Evolutionary conservation across 2,113 vertebrate genomes (phyloP), one percentile per base, ranked within the genome.

Genomic region (Pica pica): DNA sequence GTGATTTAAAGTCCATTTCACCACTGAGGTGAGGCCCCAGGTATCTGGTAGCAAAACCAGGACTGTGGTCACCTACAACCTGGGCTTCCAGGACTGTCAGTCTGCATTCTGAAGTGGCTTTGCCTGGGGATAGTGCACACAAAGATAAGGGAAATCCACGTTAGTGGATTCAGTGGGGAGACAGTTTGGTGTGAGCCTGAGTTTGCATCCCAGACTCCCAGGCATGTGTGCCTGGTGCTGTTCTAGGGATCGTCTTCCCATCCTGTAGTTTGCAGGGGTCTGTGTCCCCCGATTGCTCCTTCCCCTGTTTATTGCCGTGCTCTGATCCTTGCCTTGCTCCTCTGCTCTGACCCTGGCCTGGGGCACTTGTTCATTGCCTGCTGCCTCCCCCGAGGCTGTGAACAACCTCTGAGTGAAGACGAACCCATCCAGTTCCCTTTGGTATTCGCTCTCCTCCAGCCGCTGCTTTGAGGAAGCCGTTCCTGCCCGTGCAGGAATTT

Each of bases 181-280:
- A 7, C 1, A n/a, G 31, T 44, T 76, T 57, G 37, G 13, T 80
- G 60, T 26, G 60, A 73, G 33, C 20, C 16, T 61, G 67, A 39
- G 41, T 55, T 52, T 61, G 53, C 14, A 2, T 26, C 41, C 18
- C 30, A 39, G 61, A 5, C 17, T 24, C 20, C 24, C 14, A 39
- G 41, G 22, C 33, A 4, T 0, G 13, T 3, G 26, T 37, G n/a
- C 0, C 1, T 22, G 44, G 8, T 13, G 61, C 61, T 56, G 9
- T 11, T 2, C 56, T 27, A 31, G 17, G 67, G 19, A 17, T 7
- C 0, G 0, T 81, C 16, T 63, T 37, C 42, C 41, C 37, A 2
- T 10, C 0, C 1, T 1, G 1, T 10, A 41, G 17, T 24, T 39
- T 57, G 35, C 24, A 52, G 57, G 18, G 6, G 3, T 46, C 55